A percentile compares a stretch with the other conserved stretches of the same genome.
These are phyloP conservation scores for Aphelocoma coerulescens DNA, from an alignment of 2,113 vertebrate species.

Conservation along the genomic window DNA sequence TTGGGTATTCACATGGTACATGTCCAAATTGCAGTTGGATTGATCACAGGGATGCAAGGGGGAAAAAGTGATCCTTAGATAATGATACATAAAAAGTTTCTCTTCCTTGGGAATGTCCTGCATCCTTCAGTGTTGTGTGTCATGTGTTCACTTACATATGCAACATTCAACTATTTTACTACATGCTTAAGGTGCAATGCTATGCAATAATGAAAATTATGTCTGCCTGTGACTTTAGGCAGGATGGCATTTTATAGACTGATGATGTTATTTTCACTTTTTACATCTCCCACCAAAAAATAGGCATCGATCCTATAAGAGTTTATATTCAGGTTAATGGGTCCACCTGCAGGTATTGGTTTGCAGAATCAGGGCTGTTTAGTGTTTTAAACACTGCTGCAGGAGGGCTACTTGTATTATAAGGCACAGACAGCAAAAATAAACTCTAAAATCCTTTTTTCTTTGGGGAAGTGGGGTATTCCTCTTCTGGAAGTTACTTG, in stretches of 20 bases:
- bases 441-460: background rate
- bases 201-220: background rate
- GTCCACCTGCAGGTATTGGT: background rate
- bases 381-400: background rate
- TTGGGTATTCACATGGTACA: background rate
- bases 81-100: background rate
- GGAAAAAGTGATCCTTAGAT: background rate
- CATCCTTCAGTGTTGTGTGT: background rate
- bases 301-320: background rate
- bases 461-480: background rate
- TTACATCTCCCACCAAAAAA: background rate
- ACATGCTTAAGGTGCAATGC: background rate
- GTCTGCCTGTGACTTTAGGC: background rate
- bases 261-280: background rate
- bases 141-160: background rate
- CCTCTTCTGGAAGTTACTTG: background rate
- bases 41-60: background rate
- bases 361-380: background rate
- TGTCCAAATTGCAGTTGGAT: accelerated
- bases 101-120: background rate
- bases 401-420: background rate
- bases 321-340: background rate
- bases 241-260: background rate
- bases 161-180: background rate
- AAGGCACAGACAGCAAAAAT: background rate